phyloP scores from a whole-genome alignment of 2,113 vertebrate species.

The Entomyzon cyanotis region DNA sequence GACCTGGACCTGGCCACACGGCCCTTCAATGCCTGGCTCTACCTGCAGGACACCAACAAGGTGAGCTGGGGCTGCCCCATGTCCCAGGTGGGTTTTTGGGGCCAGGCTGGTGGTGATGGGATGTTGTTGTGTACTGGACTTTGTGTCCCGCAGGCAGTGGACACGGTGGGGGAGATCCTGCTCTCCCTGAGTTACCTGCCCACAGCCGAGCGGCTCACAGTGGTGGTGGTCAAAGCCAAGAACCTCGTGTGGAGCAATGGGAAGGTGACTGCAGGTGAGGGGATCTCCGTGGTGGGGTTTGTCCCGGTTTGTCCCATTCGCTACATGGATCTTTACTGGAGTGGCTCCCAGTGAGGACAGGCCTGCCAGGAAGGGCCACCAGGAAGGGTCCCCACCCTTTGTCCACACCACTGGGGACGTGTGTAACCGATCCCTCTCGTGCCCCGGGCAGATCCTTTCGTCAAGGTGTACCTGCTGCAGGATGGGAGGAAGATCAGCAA shows the following conservation, averaged over 20 bases:
- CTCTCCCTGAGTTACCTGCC: slow-evolving; percentile 96
- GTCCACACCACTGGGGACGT: fast-evolving
- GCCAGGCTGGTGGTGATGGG: fast-evolving
- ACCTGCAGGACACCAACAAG: slow-evolving; percentile 95
- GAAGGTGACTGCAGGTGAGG: slow-evolving; percentile 88
- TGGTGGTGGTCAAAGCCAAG: slow-evolving; percentile 97
- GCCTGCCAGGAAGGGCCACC: fast-evolving
- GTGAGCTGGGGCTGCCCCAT: neutral
- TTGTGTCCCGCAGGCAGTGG: slow-evolving; percentile 76
- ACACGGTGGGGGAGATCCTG: slow-evolving; percentile 93
- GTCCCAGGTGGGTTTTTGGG: fast-evolving
- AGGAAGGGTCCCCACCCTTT: neutral
- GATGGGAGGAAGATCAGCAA: slow-evolving; percentile 98
- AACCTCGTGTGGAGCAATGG: slow-evolving; percentile 90
- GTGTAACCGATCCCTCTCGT: neutral
- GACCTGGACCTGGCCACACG: slow-evolving; percentile 87
- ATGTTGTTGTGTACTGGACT: fast-evolving
- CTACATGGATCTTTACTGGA: fast-evolving
- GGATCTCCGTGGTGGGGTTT: fast-evolving
- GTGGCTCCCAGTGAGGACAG: fast-evolving
- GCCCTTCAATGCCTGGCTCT: slow-evolving; percentile 94
- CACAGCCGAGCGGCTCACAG: slow-evolving; percentile 94
- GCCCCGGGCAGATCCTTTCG: slow-evolving; percentile 87
- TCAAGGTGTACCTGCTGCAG: slow-evolving; percentile 98
- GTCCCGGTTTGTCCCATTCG: fast-evolving